phyloP scores from a whole-genome alignment of 2,888 invertebrate genomes.

The Silvanus unidentatus region DNA sequence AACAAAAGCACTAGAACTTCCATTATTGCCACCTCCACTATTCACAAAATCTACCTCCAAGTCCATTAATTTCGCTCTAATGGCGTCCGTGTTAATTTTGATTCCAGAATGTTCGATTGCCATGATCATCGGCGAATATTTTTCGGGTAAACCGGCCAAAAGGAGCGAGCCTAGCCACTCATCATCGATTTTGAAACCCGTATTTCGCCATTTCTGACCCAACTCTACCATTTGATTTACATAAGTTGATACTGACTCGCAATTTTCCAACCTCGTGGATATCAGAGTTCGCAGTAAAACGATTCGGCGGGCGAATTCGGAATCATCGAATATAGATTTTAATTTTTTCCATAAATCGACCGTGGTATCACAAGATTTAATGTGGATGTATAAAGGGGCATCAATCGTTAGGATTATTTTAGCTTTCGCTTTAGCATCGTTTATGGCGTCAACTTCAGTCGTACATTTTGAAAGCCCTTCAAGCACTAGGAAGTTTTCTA shows the following conservation, averaged over 20 bases:
- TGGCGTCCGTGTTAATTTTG: slow-evolving; percentile 21
- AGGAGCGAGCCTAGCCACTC: slow-evolving; percentile 14
- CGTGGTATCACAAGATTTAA: slow-evolving; percentile 19
- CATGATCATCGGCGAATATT: slow-evolving; percentile 22
- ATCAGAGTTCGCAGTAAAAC: slow-evolving; percentile 20
- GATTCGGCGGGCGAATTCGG: slow-evolving; percentile 18
- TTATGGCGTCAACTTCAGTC: slow-evolving; percentile 6
- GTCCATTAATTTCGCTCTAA: slow-evolving; percentile 25
- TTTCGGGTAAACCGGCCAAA: slow-evolving; percentile 22
- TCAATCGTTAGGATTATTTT: slow-evolving; percentile 21
- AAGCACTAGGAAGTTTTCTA: slow-evolving; percentile 22
- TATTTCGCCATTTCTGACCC: slow-evolving; percentile 18
- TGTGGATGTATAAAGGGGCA: slow-evolving; percentile 21
- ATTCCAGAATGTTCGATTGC: slow-evolving; percentile 26
- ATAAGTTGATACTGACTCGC: not conserved
- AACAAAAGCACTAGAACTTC: not conserved
- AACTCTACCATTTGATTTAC: slow-evolving; percentile 21
- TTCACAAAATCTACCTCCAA: no score
- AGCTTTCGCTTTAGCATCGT: slow-evolving; percentile 17
- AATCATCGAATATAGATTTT: slow-evolving; percentile 20
- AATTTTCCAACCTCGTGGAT: not conserved
- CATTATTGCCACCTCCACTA: no score
- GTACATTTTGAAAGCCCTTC: slow-evolving; percentile 17
- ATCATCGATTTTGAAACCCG: slow-evolving; percentile 10
- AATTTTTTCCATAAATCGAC: slow-evolving; percentile 21